Conservation (phyloP, 1,140 invertebrate species). For the Philotrypesis tridentata region DNA sequence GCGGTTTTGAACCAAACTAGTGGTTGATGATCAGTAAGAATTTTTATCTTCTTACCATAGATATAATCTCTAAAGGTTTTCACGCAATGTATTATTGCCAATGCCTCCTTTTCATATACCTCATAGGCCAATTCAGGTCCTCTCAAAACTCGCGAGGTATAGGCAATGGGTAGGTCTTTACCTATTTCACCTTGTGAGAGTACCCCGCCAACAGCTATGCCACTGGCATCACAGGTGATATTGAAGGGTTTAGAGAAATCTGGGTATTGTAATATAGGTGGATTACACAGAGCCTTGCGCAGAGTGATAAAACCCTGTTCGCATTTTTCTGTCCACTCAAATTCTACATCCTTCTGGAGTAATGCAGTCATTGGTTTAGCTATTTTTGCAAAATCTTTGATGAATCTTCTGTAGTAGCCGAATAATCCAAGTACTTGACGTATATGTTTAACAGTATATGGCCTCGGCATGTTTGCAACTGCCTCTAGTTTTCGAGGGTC, state of each 20-base stretch:
- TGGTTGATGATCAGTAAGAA: constrained; percentile 69
- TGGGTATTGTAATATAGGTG: background rate
- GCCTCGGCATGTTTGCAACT: too few relatives aligned
- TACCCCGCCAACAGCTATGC: too few relatives aligned
- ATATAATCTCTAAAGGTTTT: constrained; percentile 55
- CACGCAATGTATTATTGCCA: background rate
- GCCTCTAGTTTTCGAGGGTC: too few relatives aligned
- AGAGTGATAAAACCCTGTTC: background rate
- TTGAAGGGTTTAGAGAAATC: background rate
- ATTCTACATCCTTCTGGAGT: constrained; percentile 37
- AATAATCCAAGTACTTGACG: too few relatives aligned
- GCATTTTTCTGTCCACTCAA: background rate
- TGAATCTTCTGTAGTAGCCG: too few relatives aligned
- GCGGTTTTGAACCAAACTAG: constrained; percentile 60
- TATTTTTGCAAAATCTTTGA: too few relatives aligned
- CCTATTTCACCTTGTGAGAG: constrained; percentile 46
- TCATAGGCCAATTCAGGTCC: constrained; percentile 55
- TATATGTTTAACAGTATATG: too few relatives aligned
- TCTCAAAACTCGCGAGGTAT: constrained; percentile 43
- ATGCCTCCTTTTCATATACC: constrained; percentile 28
- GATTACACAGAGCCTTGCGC: background rate
- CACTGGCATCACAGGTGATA: too few relatives aligned
- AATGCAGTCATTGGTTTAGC: constrained; percentile 58
- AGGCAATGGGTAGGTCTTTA: constrained; percentile 25
- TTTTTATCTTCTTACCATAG: constrained; percentile 62